Conservation (phyloP, 2,113 vertebrate genomes). For the Anser brachyrhynchus region DNA sequence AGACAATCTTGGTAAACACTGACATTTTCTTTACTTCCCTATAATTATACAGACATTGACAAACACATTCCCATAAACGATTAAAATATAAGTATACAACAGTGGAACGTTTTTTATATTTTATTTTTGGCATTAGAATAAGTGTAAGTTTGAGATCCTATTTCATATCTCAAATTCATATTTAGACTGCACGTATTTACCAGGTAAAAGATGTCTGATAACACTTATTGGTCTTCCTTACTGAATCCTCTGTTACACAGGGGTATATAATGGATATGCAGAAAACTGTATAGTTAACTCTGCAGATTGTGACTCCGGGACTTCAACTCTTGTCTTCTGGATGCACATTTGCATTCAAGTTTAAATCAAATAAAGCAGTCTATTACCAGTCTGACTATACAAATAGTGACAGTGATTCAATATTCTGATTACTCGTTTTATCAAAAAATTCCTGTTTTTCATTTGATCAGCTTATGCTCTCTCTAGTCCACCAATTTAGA, state of each 20-base stretch:
- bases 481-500: not conserved
- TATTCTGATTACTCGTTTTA: not conserved
- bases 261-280: not conserved
- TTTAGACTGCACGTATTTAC: not conserved
- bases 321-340: not conserved
- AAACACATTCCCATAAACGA: not conserved
- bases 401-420: not conserved
- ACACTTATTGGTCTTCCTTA: not conserved
- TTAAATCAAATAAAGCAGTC: conserved; percentile 4
- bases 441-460: not conserved
- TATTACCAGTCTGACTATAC: not conserved
- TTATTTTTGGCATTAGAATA: not conserved
- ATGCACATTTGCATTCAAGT: not conserved
- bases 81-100: not conserved
- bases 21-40: not conserved
- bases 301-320: not conserved
- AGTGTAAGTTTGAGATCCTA: not conserved
- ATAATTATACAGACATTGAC: not conserved
- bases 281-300: not conserved
- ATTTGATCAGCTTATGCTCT: not conserved
- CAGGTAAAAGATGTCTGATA: not conserved
- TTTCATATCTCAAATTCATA: not conserved
- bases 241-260: not conserved
- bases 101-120: not conserved
- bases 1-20: not conserved